Base-by-base conservation (phyloP, 2,797 vertebrate genomes). In the Sebastolobus alascanus region DNA sequence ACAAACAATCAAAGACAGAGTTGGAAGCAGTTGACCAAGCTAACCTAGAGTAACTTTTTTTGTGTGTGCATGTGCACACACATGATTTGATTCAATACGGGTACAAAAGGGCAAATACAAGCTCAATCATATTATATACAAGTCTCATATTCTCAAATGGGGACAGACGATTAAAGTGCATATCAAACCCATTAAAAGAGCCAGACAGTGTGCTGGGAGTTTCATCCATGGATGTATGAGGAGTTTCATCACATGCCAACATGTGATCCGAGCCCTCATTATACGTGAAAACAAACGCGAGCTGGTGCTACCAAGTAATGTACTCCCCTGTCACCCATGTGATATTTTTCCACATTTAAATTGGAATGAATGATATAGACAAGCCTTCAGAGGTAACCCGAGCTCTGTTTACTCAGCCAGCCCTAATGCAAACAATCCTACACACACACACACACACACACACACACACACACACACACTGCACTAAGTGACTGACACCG, bases 401-500 rank as follows among this genome's bases (percentile, higher is more conserved):
- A 94, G 65, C 50, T 83, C 72, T 92, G 91, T 94, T 94, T 93
- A 92, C 79, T 83, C 88, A 84, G 80, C 78, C 69, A 67, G 74
- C 60, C 73, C 84, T 83, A 86, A 89, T 81, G 87, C 86, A 91
- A 92, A 89, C 91, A 89, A 67, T 68, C 68, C 79, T 54, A 61
- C 80, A 68, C 73, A 73, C 73, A 80, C 59, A 58, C 43, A 43
- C 68, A 58, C 77, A 68, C 59, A 31, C 50, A 69, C 61, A 61
- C 74, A 64, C 22, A 54, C 56, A 72, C 52, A 70, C 79, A 67
- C 80, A 82, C 84, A 85, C 54, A 80, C 60, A 71, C 64, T 12
- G 50, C 63, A 84, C 67, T 85, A 80, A 88, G 72, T 87, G 91
- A 90, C 83, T 90, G 90, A 89, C 90, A 90, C 88, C 80, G 71